phyloP scores from a whole-genome alignment of 2,797 vertebrate genomes.

The Lophotriccus pileatus region DNA sequence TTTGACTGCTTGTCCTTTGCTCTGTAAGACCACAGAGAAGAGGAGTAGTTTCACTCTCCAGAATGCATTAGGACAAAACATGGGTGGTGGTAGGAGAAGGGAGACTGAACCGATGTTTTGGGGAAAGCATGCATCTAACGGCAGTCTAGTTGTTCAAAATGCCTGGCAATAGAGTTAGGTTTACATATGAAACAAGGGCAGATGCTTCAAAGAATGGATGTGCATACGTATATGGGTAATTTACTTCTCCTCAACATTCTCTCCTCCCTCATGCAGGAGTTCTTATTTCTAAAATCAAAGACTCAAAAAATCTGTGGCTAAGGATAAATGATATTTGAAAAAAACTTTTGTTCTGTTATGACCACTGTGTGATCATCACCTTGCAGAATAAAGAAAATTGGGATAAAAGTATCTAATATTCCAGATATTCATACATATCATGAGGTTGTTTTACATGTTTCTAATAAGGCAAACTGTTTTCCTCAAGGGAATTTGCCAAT shows the following conservation, averaged over 20 bases:
- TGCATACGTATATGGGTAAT: neutral
- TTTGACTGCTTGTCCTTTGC: neutral
- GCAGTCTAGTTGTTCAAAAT: neutral
- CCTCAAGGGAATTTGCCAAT: neutral
- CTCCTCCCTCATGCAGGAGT: neutral
- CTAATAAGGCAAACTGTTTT: conserved; percentile 2
- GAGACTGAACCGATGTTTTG: neutral
- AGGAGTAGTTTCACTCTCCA: neutral
- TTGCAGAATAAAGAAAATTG: neutral
- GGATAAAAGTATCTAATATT: neutral
- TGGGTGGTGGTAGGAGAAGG: neutral
- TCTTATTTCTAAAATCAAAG: neutral
- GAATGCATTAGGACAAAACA: neutral
- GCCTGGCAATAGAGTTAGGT: neutral
- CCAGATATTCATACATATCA: neutral
- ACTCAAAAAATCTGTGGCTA: neutral
- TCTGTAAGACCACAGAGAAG: neutral
- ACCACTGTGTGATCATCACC: neutral
- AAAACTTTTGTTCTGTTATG: neutral
- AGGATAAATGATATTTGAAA: neutral
- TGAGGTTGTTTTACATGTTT: neutral
- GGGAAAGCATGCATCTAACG: neutral
- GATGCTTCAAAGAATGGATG: neutral
- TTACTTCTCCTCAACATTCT: neutral
- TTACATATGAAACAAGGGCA: neutral